Evolutionary conservation across 2,888 invertebrate species (phyloP), one percentile per base, ranked within the genome.

Genomic region (Campopleginae sp.): DNA sequence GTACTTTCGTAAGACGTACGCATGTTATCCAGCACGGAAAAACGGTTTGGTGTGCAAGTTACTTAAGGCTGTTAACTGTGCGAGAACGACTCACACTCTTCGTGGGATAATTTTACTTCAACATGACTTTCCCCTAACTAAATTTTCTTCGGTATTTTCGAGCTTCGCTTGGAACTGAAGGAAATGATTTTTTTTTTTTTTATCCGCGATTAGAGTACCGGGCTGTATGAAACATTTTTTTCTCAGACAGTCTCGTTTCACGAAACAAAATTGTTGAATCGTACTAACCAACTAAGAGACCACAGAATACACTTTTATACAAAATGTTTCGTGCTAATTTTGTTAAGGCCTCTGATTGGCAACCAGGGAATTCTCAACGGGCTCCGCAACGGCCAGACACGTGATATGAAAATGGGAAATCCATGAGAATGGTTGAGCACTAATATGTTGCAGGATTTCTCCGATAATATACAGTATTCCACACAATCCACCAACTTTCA

Each of bases 61-160:
- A n/a, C 46, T 48, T 48, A 48, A 48, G 46, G 61, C 31, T 58
- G 63, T 80, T 75, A n/a, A 44, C 54, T 65, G 48, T 58, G 31
- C 70, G 27, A 14, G 71, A 63, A 63, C 31, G 44, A 82, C 65
- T 77, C 58, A 27, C 77, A 27, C 77, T 82, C 54, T 82, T 63
- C 70, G 46, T 14, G 23, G 14, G 42, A 31, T 19, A 46, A 63
- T 17, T 31, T 27, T 38, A 46, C 82, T 75, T 63, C n/a, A 54
- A 44, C 46, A 23, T 27, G 58, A 27, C 70, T 63, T 31, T 71
- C 31, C 14, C 31, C 19, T 65, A 71, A 82, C 71, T 51, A 71
- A 19, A 72, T 63, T 70, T 61, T 38, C 23, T 42, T 63, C 51
- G 42, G 70, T 42, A 48, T 76, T 82, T 42, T 76, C 38, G 19